Conservation (phyloP, 2,113 vertebrate species). For the Rhadina sibilatrix region DNA sequence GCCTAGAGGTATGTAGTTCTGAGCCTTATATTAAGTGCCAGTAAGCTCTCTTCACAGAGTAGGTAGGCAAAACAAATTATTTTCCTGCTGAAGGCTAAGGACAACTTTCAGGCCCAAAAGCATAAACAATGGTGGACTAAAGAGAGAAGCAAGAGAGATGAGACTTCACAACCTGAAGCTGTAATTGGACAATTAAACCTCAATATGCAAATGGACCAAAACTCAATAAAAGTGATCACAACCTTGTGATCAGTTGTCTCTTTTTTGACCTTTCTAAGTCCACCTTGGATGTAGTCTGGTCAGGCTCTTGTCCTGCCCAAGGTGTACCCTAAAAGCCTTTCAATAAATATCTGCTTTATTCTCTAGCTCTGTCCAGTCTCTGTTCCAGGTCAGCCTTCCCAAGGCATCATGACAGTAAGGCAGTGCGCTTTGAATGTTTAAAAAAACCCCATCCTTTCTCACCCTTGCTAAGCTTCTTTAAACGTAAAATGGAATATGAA, state of each 20-base stretch:
- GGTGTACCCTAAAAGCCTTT: neutral
- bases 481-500: fast-evolving
- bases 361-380: neutral
- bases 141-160: neutral
- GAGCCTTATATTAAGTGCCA: neutral
- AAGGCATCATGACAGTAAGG: neutral
- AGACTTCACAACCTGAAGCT: neutral
- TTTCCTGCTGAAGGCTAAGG: neutral
- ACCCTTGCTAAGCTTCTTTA: neutral
- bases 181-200: neutral
- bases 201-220: neutral
- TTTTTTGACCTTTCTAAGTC: neutral
- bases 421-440: fast-evolving
- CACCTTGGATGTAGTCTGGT: neutral
- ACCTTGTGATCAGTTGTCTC: neutral
- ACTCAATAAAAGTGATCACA: neutral
- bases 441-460: fast-evolving
- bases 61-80: neutral
- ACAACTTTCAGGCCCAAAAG: neutral
- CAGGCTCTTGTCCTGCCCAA: neutral
- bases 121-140: neutral
- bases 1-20: neutral
- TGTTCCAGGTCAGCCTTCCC: neutral
- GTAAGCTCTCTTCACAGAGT: neutral
- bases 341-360: neutral